Base-by-base conservation (phyloP, 2,113 vertebrate genomes). In the Camarhynchus parvulus region DNA sequence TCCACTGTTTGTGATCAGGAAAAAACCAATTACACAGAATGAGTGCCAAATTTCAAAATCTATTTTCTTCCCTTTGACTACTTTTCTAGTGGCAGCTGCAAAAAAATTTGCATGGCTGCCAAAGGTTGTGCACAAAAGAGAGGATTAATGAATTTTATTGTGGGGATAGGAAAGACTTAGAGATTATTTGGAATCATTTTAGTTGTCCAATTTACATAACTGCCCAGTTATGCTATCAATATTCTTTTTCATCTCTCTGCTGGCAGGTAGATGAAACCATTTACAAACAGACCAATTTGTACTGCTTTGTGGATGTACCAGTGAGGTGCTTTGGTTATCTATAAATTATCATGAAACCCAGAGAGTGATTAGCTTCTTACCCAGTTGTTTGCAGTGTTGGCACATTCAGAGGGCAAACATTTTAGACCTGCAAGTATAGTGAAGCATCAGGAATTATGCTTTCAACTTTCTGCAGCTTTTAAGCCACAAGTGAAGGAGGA, bases 181-280 rank as follows among this genome's bases (percentile, higher is more conserved):
- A 90, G 63, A 87, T 94, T 69, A 94, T 91, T 94, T 94, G 72
- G 33, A 70, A 52, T 77, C 0, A 7, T 63, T 79, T 90, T 88
- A 80, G 69, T 91, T 88, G 84, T 69, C 85, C 59, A 67, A 49
- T 95, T 95, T 89, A 59, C 59, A 22, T 93, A 94, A 73, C 59
- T 91, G 55, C 78, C 42, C 70, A 52, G 87, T 95, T 87, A 83
- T 33, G 52, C 72, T 55, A 82, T 94, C 79, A 91, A 28, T 95
- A 92, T 85, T 95, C 55, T 90, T 87, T 94, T 93, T 91, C 63
- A 77, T 92, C 67, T 87, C 66, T 67, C 66, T 86, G 35, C 73
- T 82, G 80, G 62, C 63, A 91, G 31, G 69, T 92, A 81, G 93
- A 83, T 91, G 55, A 95, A 89, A 92, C 18, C 59, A 83, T 92